A percentile compares a stretch with the other conserved stretches of the same genome.
Evolutionary conservation across 2,888 invertebrate species (phyloP).

Genomic region (Caenorhabditis afra): DNA sequence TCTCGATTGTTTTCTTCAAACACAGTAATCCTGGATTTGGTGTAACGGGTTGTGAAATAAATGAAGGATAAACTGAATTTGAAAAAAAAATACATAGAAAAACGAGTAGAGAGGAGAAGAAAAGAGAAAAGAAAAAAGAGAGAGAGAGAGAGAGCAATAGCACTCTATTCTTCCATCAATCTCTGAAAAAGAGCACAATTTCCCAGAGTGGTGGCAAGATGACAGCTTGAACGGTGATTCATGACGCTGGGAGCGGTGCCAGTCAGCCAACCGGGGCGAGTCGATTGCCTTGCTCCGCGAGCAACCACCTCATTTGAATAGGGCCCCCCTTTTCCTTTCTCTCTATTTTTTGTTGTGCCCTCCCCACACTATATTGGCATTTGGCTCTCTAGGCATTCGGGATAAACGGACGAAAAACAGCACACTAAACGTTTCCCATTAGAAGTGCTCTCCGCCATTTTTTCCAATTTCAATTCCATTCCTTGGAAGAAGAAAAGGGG

Average conservation of each 20-base stretch:
- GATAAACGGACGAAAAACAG: conserved; percentile 5
- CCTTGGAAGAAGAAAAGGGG: neutral
- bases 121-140: too few species aligned
- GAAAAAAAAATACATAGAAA: too few species aligned
- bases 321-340: conserved; percentile 1
- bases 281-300: neutral
- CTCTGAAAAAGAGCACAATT: too few species aligned
- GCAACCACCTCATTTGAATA: conserved; percentile 33
- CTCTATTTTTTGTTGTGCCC: neutral
- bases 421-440: conserved; percentile 11
- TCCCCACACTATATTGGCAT: neutral
- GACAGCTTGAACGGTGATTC: conserved; percentile 4
- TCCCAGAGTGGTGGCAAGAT: too few species aligned
- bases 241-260: conserved; percentile 6
- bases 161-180: too few species aligned
- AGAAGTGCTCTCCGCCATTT: conserved; percentile 9
- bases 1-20: neutral
- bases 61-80: neutral
- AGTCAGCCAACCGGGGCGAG: neutral
- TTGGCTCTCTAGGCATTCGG: neutral
- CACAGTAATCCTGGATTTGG: neutral
- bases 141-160: too few species aligned
- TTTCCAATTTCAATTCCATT: conserved; percentile 11
- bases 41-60: neutral
- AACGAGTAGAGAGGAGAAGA: too few species aligned